These are phyloP conservation scores for Eptatretus atami DNA, from an alignment of 2,797 vertebrate species.

Conservation along the genomic window DNA sequence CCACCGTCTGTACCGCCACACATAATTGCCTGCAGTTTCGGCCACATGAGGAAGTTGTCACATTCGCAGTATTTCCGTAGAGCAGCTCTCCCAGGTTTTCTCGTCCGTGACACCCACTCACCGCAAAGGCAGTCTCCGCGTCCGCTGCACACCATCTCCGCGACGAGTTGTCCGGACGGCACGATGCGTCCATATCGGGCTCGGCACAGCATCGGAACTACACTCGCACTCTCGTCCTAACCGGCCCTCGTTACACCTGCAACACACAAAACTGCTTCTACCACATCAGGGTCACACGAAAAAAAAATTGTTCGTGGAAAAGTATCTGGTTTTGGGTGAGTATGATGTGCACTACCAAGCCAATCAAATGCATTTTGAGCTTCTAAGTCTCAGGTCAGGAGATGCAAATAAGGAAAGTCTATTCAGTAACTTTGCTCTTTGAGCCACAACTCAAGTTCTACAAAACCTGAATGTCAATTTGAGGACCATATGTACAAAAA, in stretches of 20 bases:
- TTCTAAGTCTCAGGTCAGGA: not conserved
- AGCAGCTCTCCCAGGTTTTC: constrained; percentile 56
- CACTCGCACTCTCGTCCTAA: constrained; percentile 66
- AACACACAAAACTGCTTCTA: not conserved
- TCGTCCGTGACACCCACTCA: constrained; percentile 63
- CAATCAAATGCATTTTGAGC: too few species aligned
- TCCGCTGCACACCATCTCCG: constrained; percentile 56
- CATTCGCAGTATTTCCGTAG: constrained; percentile 77
- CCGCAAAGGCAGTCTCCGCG: constrained; percentile 82
- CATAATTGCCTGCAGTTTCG: constrained; percentile 54
- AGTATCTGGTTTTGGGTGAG: too few species aligned
- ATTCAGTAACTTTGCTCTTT: too few species aligned
- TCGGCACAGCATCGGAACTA: constrained; percentile 62
- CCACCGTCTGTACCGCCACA: constrained; percentile 43
- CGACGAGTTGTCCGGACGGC: constrained; percentile 61
- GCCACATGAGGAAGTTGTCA: constrained; percentile 95
- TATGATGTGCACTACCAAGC: too few species aligned
- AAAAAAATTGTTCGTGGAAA: too few species aligned
- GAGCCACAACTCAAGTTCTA: too few species aligned
- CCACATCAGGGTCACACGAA: too few species aligned
- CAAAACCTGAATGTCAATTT: too few species aligned
- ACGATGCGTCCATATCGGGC: constrained; percentile 73
- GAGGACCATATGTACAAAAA: too few species aligned
- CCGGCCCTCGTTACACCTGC: constrained; percentile 60
- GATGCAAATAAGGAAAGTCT: too few species aligned